Evolutionary conservation across 2,113 vertebrate species (phyloP), one percentile per base, ranked within the genome.

Genomic region (Tenrec ecaudatus): DNA sequence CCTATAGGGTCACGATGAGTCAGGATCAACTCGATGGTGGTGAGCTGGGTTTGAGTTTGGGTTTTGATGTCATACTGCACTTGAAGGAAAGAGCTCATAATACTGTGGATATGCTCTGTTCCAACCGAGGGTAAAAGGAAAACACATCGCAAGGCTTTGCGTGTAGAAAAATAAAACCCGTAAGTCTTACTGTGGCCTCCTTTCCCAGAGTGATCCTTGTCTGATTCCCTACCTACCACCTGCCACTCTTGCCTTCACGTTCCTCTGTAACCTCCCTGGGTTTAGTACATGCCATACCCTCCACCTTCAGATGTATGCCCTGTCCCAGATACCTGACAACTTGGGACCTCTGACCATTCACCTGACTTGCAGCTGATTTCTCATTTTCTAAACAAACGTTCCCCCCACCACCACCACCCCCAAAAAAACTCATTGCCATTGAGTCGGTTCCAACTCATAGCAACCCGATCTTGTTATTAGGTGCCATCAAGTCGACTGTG

Each of bases 71-170:
- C 80, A 23, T 38, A 27, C 84, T 92, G 25, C 92, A 77, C 27
- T 73, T 66, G 40, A 84, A 25, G n/a, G 62, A 84, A 82, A 64
- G 31, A 87, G 73, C 40, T 40, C 25, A 62, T 15, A 86, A 68
- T 57, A 62, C 71, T 77, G 19, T 92, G 79, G 81, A 20, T 75
- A 38, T 82, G 53, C 62, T 91, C 75, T 94, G 68, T 85, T 68
- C 80, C 84, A 88, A 33, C 53, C 92, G 71, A 68, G 73, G 77
- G 86, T 15, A 80, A 87, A 88, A 53, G 40, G 53, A 90, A 43
- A 40, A 68, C 31, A 68, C 12, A 82, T 58, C 29, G 73, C 47
- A 82, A 43, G 17, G 43, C 43, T 95, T 93, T 85, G n/a, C 29
- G 53, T 82, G 57, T 82, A 86, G 43, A 90, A 87, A 57, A 87